Base-by-base conservation (phyloP, 2,797 vertebrate genomes). In the Poecile montanus region DNA sequence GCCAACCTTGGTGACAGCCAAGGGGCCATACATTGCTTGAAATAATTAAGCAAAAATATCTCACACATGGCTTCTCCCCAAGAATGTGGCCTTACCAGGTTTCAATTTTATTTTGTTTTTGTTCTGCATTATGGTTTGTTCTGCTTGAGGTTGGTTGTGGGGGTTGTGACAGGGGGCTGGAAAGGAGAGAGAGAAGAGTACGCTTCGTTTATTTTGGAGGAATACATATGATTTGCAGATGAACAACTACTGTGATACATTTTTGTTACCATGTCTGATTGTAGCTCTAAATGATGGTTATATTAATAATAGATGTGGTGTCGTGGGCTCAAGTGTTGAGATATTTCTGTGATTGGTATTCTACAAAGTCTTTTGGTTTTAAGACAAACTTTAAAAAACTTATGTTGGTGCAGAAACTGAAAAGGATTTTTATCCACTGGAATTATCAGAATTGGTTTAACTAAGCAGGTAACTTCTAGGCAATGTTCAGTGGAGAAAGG, bases 21-120 rank as follows among this genome's bases (percentile, higher is more conserved):
- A 94, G 96, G 94, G 95, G 93, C 91, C 88, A 60, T 81, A 86
- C 65, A 12, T 97, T 96, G 96, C 94, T 96, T 97, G 94, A 96
- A 97, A 97, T 95, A 97, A 96, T 97, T 96, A 96, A 91, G 85
- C 91, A 95, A 91, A 97, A 95, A 93, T 94, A 89, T 94, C 95
- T 97, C 95, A 97, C 95, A 97, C 96, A 96, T 97, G 97, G 95
- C 96, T 97, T 96, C 94, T 96, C 93, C 85, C 80, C 16, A 96
- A 97, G 96, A 97, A 97, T 97, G 95, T 65, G 85, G 94, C 73
- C 93, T 94, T 96, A 92, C 77, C 96, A 23, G 91, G 93, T 97
- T 98, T 97, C 97, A 97, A 95, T 96, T 96, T 96, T 96, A 88
- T 96, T 96, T 94, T 93, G 85, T 77, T 95, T 96, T 94, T 85